Conservation (phyloP, 2,797 vertebrate genomes). For the Onychomys arenicola region DNA sequence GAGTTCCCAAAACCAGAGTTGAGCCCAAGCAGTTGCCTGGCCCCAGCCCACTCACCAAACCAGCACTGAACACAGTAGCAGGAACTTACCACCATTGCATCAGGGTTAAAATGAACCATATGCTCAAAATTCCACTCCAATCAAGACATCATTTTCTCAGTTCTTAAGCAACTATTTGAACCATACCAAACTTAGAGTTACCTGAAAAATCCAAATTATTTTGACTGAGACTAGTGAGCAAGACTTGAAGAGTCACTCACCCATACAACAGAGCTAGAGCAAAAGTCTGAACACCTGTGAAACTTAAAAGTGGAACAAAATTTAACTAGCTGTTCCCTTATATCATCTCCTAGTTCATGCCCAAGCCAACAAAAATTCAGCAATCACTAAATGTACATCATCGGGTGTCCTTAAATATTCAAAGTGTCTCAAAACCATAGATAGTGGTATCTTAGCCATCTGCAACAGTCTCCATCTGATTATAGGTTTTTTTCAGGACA, state of each 20-base stretch:
- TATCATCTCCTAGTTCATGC: conserved; percentile 46
- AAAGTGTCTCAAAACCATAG: conserved; percentile 61
- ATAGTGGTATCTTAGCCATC: conserved; percentile 23
- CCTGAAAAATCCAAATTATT: neutral
- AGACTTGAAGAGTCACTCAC: neutral
- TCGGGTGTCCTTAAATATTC: conserved; percentile 58
- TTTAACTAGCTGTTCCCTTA: neutral
- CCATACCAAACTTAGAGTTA: neutral
- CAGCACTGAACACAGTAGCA: neutral
- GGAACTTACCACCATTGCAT: neutral
- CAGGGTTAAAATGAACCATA: neutral
- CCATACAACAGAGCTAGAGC: neutral
- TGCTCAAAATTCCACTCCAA: neutral
- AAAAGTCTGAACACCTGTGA: neutral
- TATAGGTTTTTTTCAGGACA: neutral
- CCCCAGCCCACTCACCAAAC: neutral
- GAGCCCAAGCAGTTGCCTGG: neutral
- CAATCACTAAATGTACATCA: conserved; percentile 61
- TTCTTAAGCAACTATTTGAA: conserved; percentile 12
- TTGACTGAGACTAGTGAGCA: neutral
- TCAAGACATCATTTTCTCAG: neutral
- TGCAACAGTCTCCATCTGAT: neutral
- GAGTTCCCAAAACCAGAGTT: neutral
- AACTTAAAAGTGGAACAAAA: conserved; percentile 16
- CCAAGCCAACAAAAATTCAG: conserved; percentile 42